Conservation (phyloP, 1,140 invertebrate genomes). For the Trichonephila clavata region DNA sequence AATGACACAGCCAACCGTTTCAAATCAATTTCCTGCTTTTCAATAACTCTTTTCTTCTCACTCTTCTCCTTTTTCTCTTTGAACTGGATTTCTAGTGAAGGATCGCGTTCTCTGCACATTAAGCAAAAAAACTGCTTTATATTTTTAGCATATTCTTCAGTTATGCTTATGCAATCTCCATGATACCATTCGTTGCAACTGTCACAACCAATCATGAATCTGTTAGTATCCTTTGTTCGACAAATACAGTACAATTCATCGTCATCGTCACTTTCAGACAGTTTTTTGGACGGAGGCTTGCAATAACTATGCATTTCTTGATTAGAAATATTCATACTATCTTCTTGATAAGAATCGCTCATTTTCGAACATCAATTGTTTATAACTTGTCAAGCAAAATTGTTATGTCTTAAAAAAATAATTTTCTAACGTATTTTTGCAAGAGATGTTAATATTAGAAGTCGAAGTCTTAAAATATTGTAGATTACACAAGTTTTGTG, state of each 20-base stretch:
- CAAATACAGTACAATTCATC: constrained; percentile 94
- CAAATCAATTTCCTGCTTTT: constrained; percentile 79
- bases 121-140: constrained; percentile 96
- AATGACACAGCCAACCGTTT: constrained; percentile 56
- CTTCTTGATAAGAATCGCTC: not conserved
- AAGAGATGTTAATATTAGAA: too few species aligned
- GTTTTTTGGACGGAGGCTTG: constrained; percentile 43
- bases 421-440: too few species aligned
- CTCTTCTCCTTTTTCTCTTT: constrained; percentile 84
- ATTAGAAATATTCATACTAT: constrained; percentile 1
- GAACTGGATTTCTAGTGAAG: constrained; percentile 89
- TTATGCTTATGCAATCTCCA: constrained; percentile 97
- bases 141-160: constrained; percentile 93
- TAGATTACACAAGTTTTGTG: too few species aligned
- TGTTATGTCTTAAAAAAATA: not conserved
- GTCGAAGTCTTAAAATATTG: too few species aligned
- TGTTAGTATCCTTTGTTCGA: constrained; percentile 92
- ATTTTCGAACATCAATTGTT: not conserved
- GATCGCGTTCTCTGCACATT: constrained; percentile 87
- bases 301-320: constrained; percentile 74
- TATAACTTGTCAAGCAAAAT: not conserved
- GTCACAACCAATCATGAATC: constrained; percentile 99
- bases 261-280: constrained; percentile 44
- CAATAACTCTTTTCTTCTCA: constrained; percentile 70
- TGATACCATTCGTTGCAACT: constrained; percentile 99